Base-by-base conservation (phyloP, 37 sponge, comb jelly and placozoan genomes). In the Theonella swinhoei region DNA sequence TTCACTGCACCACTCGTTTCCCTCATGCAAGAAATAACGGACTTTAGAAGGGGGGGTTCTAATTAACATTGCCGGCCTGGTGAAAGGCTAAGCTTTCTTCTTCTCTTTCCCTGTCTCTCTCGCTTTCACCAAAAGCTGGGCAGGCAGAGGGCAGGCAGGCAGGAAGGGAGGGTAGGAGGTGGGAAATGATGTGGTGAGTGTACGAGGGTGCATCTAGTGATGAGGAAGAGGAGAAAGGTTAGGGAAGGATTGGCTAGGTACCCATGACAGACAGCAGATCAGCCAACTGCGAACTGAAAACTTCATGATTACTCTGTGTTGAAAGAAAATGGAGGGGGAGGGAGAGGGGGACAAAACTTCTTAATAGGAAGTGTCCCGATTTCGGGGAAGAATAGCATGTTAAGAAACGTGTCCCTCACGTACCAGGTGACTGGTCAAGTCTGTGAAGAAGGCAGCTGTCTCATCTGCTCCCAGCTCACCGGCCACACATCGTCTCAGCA, bases 191-290 rank as follows among this genome's bases (percentile, higher is more conserved):
- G n/a, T n/a, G n/a, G n/a, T n/a, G n/a, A n/a, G n/a, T n/a, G n/a
- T n/a, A n/a, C n/a, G n/a, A n/a, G n/a, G n/a, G n/a, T n/a, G n/a
- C n/a, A n/a, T n/a, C n/a, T n/a, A n/a, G n/a, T n/a, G n/a, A n/a
- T n/a, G n/a, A n/a, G n/a, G n/a, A n/a, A n/a, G n/a, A n/a, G n/a
- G n/a, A n/a, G n/a, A n/a, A n/a, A n/a, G n/a, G n/a, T n/a, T n/a
- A 47, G 54, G 14, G 54, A 47, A 14, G 14, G 54, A 47, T 7
- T 17, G 54, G 54, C 54, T 47, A 47, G 54, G 60, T 83, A 87
- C 92, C 92, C 28, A 87, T 62, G 17, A 91, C 43, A 32, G 84
- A 32, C 35, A 91, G 76, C 4, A 71, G 35, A 70, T 91, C 92
- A 2, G 88, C 84, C 29, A 87, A 40, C 25, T 87, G 67, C 1